Percentiles rank a stretch among this genome's conserved stretches.
These are phyloP conservation scores for Antheraea yamamai DNA, from an alignment of 2,888 invertebrate species.

Conservation along the genomic window DNA sequence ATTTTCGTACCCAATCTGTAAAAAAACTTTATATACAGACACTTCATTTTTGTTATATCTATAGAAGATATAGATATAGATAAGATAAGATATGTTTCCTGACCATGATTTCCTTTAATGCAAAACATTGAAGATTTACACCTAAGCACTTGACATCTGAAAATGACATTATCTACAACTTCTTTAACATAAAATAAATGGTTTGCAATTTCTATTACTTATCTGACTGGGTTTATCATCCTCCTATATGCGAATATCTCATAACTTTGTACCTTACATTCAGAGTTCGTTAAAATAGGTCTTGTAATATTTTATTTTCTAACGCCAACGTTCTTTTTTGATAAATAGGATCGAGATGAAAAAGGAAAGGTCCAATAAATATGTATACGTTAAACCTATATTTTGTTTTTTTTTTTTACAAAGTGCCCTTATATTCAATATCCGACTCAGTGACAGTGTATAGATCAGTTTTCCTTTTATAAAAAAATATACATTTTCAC, in stretches of 20 bases:
- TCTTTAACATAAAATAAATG: not conserved
- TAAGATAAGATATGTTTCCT: too few species aligned
- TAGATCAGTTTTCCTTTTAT: not conserved
- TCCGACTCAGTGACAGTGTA: not conserved
- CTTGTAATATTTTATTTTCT: not conserved
- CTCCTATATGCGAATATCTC: not conserved
- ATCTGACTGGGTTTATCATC: not conserved
- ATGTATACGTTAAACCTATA: conserved; percentile 3
- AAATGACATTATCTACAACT: not conserved
- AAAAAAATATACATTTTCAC: not conserved
- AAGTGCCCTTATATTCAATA: not conserved
- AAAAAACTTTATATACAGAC: too few species aligned
- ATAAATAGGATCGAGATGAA: not conserved
- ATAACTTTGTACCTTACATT: not conserved
- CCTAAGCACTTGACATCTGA: too few species aligned
- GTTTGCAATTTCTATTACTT: not conserved
- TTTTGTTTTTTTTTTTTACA: conserved; percentile 2
- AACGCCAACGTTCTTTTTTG: not conserved
- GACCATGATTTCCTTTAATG: too few species aligned
- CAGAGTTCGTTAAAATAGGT: not conserved
- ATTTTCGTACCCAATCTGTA: too few species aligned
- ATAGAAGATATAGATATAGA: too few species aligned
- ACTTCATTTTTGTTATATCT: too few species aligned
- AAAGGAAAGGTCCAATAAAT: conserved; percentile 12
- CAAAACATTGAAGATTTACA: not conserved